Evolutionary conservation across 2,113 vertebrate species (phyloP).

Genomic region (Lophotis ruficrista): DNA sequence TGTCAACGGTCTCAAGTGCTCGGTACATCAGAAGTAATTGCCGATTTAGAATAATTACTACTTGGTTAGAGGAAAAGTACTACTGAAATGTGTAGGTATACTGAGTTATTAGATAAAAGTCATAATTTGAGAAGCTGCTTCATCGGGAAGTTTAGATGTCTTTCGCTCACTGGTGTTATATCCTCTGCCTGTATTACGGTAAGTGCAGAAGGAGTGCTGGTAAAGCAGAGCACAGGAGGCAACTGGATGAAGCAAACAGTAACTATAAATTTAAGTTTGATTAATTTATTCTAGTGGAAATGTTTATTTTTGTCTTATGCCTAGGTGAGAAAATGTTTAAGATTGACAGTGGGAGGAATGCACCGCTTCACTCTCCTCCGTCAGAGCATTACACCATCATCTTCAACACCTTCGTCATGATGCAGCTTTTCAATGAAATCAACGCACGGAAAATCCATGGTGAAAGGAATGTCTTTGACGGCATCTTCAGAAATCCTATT

Average conservation of each 20-base stretch:
- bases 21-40: background rate
- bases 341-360: constrained; percentile 94
- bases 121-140: background rate
- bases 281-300: background rate
- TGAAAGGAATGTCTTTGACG: constrained; percentile 96
- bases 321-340: constrained; percentile 94
- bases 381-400: constrained; percentile 99
- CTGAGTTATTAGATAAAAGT: background rate
- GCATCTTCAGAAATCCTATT: constrained; percentile 97
- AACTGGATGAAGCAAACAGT: background rate
- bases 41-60: background rate
- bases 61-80: background rate
- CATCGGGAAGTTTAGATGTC: background rate
- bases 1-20: background rate
- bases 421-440: constrained; percentile 99
- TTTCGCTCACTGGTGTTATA: background rate
- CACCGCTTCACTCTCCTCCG: constrained; percentile 93
- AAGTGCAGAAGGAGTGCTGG: background rate
- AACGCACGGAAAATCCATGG: constrained; percentile 98
- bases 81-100: background rate
- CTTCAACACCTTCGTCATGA: constrained; percentile 99
- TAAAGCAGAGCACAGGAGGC: background rate
- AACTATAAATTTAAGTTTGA: background rate
- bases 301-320: background rate
- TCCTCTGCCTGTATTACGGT: background rate